Evolutionary conservation across 2,113 vertebrate species (phyloP).

Genomic region (Neolamprologus toae): DNA sequence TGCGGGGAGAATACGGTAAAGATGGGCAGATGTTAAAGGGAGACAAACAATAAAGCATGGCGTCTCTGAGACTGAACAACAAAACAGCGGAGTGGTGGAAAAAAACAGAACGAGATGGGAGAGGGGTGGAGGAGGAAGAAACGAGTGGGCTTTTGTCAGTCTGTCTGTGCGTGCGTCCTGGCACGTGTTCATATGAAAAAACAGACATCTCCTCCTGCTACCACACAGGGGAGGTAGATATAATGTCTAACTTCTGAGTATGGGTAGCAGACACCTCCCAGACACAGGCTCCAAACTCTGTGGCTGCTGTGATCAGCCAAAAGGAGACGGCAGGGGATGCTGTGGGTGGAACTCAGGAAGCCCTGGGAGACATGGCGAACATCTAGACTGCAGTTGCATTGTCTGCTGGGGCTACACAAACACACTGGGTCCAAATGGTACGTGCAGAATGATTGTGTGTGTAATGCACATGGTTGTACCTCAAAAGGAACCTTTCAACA

Average conservation of each 20-base stretch:
- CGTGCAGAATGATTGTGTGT: background rate
- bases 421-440: background rate
- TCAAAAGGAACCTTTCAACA: background rate
- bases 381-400: background rate
- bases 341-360: slow-evolving; percentile 7
- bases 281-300: background rate
- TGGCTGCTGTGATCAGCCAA: background rate
- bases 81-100: background rate
- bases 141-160: slow-evolving; percentile 16
- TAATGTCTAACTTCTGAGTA: background rate
- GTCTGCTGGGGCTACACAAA: background rate
- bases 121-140: slow-evolving; percentile 11
- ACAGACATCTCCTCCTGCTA: background rate
- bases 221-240: background rate
- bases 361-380: background rate
- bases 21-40: slow-evolving; percentile 44
- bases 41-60: slow-evolving; percentile 26
- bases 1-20: background rate
- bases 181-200: background rate
- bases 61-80: slow-evolving; percentile 19
- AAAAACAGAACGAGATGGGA: slow-evolving; percentile 14
- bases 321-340: background rate
- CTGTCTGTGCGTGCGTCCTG: background rate
- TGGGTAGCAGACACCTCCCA: slow-evolving; percentile 11
- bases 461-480: background rate